Percentiles rank a stretch among this genome's conserved stretches.
These are phyloP conservation scores for Sphinx pinastri DNA, from an alignment of 2,888 invertebrate genomes.

Conservation along the genomic window DNA sequence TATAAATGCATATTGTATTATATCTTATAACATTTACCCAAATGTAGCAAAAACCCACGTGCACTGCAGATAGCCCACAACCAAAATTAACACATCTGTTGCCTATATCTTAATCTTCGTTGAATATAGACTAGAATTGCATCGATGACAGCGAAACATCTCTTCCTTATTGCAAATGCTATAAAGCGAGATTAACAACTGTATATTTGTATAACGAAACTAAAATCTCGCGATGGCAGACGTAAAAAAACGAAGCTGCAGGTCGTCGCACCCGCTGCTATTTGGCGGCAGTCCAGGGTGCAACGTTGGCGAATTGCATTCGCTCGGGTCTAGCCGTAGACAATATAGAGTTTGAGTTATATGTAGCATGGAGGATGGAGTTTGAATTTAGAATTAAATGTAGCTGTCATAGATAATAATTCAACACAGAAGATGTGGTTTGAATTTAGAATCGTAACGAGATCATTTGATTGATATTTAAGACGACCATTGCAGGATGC, in stretches of 20 bases:
- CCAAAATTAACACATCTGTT: too few species aligned
- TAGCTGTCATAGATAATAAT: not conserved
- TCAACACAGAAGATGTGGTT: not conserved
- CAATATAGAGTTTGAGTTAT: conserved; percentile 39
- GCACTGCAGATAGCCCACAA: not conserved
- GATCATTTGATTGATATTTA: not conserved
- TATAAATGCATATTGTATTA: too few species aligned
- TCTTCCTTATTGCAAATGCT: conserved; percentile 22
- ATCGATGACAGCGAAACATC: not conserved
- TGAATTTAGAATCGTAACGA: not conserved
- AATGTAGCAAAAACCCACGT: too few species aligned
- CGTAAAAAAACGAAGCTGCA: conserved; percentile 32
- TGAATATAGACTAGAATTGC: conserved; percentile 14
- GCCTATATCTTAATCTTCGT: not conserved
- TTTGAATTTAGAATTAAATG: conserved; percentile 19
- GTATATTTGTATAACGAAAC: conserved; percentile 27
- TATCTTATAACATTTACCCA: too few species aligned
- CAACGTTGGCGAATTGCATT: conserved; percentile 54
- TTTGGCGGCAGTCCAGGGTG: conserved; percentile 63
- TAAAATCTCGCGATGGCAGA: conserved; percentile 27
- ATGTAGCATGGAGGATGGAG: not conserved
- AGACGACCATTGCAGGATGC: not conserved
- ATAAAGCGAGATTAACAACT: conserved; percentile 16
- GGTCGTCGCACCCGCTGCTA: conserved; percentile 58
- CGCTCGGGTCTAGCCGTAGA: conserved; percentile 52